Base-by-base conservation (phyloP, 2,797 vertebrate genomes). In the Knipowitschia caucasica region DNA sequence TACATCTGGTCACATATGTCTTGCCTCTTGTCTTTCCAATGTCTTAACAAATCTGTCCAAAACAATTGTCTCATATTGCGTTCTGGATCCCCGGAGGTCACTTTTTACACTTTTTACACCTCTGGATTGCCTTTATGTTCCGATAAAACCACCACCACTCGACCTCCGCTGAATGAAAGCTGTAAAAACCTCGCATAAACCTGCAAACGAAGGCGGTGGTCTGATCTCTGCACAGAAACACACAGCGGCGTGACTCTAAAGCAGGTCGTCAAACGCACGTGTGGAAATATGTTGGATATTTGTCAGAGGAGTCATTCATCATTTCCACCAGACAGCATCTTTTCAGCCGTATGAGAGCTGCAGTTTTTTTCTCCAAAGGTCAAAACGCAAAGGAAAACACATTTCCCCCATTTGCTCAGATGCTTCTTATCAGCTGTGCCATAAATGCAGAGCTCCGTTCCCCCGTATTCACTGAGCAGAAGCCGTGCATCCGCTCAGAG, bases 261-360 rank as follows among this genome's bases (percentile, higher is more conserved):
- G 12, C 49, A 14, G 50, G 30, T 61, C 50, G 58, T 56, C 60
- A 53, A 54, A 72, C 49, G 47, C 51, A 67, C 57, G 50, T 62
- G 42, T 47, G 50, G 44, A 64, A 69, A 44, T 5, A 4, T 54
- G 30, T 67, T 53, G 55, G 57, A 64, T 63, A 64, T 27, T 50
- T 71, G 54, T 57, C 52, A 53, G 43, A 58, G 53, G 53, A 59
- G 20, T 43, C 53, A 60, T 56, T 67, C 53, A 61, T 66, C 53
- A 47, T 50, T 54, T 54, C 59, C 47, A 20, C 34, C 4, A 42
- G 56, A 26, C 69, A 62, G 67, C 65, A 65, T 53, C 64, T 67
- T 61, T 52, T 64, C 63, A 39, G 42, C 35, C 42, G 20, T 46
- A 40, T 69, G 36, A 58, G 61, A 69, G 66, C 25, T 64, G 0